These are phyloP conservation scores for Resseliella maxima DNA, from an alignment of 2,888 invertebrate species.

Conservation along the genomic window DNA sequence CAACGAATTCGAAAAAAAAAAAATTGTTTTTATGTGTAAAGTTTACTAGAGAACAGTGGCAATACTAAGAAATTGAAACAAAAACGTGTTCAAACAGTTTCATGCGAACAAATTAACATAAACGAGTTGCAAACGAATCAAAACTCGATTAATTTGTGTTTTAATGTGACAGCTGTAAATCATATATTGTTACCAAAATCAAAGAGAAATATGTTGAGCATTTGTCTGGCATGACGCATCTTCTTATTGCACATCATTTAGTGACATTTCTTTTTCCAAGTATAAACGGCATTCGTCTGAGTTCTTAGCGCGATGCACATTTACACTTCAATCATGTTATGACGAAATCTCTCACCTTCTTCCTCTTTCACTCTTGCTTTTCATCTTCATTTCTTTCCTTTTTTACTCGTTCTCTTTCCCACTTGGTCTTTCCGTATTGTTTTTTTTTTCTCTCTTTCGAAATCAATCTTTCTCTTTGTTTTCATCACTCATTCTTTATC, in stretches of 20 bases:
- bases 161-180: background rate
- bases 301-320: background rate
- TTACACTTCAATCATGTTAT: conserved; percentile 38
- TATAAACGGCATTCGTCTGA: background rate
- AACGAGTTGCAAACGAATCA: background rate
- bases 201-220: background rate
- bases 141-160: background rate
- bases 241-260: conserved; percentile 4
- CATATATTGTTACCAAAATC: background rate
- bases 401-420: no score
- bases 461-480: no score
- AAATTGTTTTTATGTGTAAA: no score
- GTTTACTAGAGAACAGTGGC: no score
- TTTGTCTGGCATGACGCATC: background rate
- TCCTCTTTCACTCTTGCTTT: no score
- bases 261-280: background rate
- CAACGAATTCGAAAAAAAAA: no score
- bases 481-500: no score
- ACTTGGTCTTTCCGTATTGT: no score
- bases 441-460: no score
- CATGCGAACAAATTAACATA: background rate
- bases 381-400: no score
- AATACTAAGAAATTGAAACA: background rate
- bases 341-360: no score
- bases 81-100: background rate